Evolutionary conservation across 2,888 invertebrate species (phyloP).

Genomic region (Ophion costatus): DNA sequence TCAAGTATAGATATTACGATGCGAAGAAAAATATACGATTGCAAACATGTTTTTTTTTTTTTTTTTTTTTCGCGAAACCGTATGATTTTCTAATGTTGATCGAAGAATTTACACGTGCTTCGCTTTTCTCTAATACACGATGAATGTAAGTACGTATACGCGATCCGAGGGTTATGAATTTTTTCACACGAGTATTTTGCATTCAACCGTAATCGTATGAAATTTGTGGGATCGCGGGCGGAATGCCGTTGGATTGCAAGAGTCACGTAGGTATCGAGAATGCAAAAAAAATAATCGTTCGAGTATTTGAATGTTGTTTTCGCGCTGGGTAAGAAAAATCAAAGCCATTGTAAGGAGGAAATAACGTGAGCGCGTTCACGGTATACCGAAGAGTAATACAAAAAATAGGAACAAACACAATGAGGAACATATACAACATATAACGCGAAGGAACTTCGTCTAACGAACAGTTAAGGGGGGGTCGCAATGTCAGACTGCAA

Average conservation of each 20-base stretch:
- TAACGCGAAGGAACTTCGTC: conserved; percentile 66
- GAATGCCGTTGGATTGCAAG: background rate
- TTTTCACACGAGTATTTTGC: background rate
- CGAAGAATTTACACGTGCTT: background rate
- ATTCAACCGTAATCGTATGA: background rate
- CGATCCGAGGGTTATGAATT: background rate
- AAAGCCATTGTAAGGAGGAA: conserved; percentile 19
- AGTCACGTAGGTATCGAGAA: background rate
- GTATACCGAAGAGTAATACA: conserved; percentile 66
- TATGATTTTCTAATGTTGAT: background rate
- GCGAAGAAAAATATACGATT: background rate
- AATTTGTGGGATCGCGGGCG: background rate
- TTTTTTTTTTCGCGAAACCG: too few species aligned
- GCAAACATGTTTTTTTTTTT: background rate
- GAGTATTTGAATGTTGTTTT: conserved; percentile 6
- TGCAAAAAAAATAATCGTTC: conserved; percentile 19
- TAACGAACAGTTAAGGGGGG: background rate
- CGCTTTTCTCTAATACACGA: conserved; percentile 5
- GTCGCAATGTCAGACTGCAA: background rate
- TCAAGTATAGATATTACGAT: background rate
- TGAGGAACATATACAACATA: conserved; percentile 79
- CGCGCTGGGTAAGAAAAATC: conserved; percentile 7
- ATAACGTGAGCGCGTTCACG: conserved; percentile 35
- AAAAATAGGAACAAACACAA: conserved; percentile 81
- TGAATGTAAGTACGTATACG: conserved; percentile 51